Conservation (phyloP, 2,888 invertebrate species). For the Phengaris arion region DNA sequence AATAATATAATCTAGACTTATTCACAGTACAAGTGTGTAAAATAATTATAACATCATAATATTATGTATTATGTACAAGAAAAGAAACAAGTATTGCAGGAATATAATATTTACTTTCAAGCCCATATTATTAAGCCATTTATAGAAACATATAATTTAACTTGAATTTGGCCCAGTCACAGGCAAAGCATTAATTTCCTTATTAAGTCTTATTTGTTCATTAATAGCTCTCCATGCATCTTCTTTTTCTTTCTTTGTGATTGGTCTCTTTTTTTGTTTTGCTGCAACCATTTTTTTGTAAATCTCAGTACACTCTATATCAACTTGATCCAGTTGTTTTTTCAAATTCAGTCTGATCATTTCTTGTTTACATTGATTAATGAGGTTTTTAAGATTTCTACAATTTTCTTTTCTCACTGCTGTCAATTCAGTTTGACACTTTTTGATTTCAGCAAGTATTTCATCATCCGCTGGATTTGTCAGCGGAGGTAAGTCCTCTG, state of each 20-base stretch:
- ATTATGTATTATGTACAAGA: background rate
- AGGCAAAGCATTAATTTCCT: conserved; percentile 74
- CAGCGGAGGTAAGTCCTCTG: conserved; percentile 82
- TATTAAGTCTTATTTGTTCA: conserved; percentile 81
- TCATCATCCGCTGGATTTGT: conserved; percentile 88
- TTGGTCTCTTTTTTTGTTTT: conserved; percentile 89
- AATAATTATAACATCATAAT: background rate
- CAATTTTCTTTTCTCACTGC: conserved; percentile 90
- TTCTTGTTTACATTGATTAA: conserved; percentile 87
- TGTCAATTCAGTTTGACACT: conserved; percentile 90
- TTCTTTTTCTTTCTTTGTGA: conserved; percentile 89
- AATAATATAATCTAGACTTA: too few relatives aligned
- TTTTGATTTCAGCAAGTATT: conserved; percentile 91
- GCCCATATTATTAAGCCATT: background rate
- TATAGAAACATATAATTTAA: conserved; percentile 44
- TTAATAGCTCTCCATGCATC: conserved; percentile 86
- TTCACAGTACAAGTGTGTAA: background rate
- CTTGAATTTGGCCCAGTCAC: conserved; percentile 72
- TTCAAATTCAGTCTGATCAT: conserved; percentile 88
- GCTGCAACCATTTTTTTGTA: conserved; percentile 89
- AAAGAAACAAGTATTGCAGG: background rate
- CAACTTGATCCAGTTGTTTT: conserved; percentile 85
- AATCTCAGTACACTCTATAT: conserved; percentile 89
- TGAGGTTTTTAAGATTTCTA: conserved; percentile 83
- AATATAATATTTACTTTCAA: conserved; percentile 25